Evolutionary conservation across 2,888 invertebrate species (phyloP).

Genomic region (Xanthia togata): DNA sequence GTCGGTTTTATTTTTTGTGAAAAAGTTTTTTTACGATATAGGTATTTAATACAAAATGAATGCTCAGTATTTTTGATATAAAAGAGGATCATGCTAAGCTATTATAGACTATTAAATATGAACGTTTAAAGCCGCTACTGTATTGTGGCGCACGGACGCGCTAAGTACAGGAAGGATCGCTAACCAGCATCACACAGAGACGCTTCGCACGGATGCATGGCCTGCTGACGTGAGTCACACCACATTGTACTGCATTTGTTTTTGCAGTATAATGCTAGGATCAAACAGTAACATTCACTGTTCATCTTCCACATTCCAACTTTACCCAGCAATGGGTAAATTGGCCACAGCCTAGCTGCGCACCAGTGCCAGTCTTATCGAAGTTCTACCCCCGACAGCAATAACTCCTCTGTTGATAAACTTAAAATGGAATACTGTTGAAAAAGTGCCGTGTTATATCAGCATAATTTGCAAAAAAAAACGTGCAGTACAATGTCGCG

Average conservation of each 20-base stretch:
- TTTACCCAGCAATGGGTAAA: background rate
- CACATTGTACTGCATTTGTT: background rate
- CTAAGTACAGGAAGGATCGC: background rate
- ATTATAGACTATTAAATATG: too few species aligned
- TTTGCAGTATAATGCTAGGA: background rate
- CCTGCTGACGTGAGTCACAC: background rate
- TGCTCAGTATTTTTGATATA: too few species aligned
- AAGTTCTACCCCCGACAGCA: background rate
- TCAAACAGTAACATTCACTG: background rate
- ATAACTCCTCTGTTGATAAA: background rate
- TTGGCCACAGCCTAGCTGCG: too few species aligned
- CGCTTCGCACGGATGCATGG: background rate
- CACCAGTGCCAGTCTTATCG: background rate
- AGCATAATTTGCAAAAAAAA: slow-evolving; percentile 1
- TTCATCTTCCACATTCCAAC: background rate
- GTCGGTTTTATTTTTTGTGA: too few species aligned
- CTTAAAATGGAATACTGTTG: background rate
- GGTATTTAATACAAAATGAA: too few species aligned
- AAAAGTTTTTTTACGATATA: too few species aligned
- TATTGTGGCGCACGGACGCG: background rate
- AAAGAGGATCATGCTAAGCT: too few species aligned
- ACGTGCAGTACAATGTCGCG: slow-evolving; percentile 5
- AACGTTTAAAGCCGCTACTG: too few species aligned
- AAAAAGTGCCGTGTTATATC: background rate
- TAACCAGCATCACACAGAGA: background rate